phyloP scores from a whole-genome alignment of 2,888 invertebrate species.

The Coleophora flavipennella region DNA sequence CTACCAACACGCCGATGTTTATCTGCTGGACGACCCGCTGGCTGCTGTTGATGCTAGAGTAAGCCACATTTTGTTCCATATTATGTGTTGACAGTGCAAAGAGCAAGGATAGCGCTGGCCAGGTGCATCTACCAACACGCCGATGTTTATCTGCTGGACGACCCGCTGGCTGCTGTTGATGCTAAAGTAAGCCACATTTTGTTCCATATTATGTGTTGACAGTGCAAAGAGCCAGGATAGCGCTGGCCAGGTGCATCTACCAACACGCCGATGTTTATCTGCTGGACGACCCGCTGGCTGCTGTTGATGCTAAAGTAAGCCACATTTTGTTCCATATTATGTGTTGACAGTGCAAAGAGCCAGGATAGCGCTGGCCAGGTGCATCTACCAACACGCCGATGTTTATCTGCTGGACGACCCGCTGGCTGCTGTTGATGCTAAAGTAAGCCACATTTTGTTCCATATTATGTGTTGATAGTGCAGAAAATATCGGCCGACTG shows the following conservation, averaged over 20 bases:
- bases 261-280: not conserved
- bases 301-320: not conserved
- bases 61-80: too few species aligned
- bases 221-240: too few species aligned
- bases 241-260: not conserved
- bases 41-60: not conserved
- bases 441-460: too few species aligned
- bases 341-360: too few species aligned
- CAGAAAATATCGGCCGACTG: too few species aligned
- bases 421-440: constrained; percentile 17
- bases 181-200: not conserved
- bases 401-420: constrained; percentile 3
- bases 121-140: not conserved
- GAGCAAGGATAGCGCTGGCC: not conserved
- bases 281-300: constrained; percentile 18
- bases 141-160: constrained; percentile 2
- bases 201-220: too few species aligned
- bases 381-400: not conserved
- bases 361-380: not conserved
- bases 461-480: too few species aligned
- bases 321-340: too few species aligned
- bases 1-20: not conserved
- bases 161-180: constrained; percentile 17
- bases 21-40: constrained; percentile 17
- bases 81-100: too few species aligned